These are phyloP conservation scores for Myrmecobius fasciatus DNA, from an alignment of 2,113 vertebrate genomes.

Conservation along the genomic window DNA sequence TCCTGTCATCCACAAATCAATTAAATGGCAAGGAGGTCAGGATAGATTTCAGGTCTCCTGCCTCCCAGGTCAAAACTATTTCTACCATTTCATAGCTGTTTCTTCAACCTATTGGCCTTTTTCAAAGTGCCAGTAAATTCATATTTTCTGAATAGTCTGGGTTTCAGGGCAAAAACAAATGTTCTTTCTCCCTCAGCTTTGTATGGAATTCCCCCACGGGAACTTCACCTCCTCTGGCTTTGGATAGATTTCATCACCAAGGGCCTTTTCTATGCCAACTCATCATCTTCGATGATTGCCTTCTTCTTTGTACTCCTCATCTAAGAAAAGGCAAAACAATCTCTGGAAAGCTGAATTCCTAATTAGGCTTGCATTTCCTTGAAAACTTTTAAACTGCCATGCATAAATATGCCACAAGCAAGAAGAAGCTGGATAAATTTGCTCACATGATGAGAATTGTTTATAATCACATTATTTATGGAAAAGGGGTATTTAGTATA, in stretches of 20 bases:
- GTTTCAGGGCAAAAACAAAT: conserved; percentile 6
- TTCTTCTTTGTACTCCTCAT: conserved; percentile 46
- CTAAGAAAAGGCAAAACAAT: conserved; percentile 62
- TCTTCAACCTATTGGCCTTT: conserved; percentile 15
- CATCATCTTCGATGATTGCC: conserved; percentile 62
- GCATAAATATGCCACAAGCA: conserved; percentile 69
- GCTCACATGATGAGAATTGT: conserved; percentile 49
- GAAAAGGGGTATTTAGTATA: conserved; percentile 20
- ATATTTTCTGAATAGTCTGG: conserved; percentile 8
- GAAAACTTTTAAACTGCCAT: conserved; percentile 70
- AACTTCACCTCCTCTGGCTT: background rate
- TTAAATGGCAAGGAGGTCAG: background rate
- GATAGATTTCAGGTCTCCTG: background rate
- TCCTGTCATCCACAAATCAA: background rate
- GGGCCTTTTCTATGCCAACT: conserved; percentile 45
- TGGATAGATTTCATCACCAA: background rate
- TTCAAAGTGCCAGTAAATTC: background rate
- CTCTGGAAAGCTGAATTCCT: conserved; percentile 71
- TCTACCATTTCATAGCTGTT: background rate
- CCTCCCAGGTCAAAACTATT: background rate
- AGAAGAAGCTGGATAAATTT: conserved; percentile 46
- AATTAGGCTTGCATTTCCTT: conserved; percentile 55
- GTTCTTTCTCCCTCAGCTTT: conserved; percentile 12
- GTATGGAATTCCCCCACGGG: background rate
- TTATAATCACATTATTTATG: conserved; percentile 52